Conservation (phyloP, 1,140 invertebrate genomes). For the Subanguina moxae region DNA sequence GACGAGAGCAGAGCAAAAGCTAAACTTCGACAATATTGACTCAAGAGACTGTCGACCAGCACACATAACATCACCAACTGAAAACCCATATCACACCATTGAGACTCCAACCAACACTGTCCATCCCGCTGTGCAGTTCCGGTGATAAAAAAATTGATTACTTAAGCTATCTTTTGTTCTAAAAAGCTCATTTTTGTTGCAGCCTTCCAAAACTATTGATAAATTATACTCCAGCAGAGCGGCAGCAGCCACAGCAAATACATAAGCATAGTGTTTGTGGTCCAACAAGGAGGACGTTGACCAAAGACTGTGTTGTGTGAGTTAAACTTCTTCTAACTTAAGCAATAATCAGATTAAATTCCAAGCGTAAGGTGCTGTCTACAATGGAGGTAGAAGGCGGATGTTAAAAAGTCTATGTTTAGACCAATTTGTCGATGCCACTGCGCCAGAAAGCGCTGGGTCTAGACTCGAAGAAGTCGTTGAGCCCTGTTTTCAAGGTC, state of each 20-base stretch:
- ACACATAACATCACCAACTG: slow-evolving; percentile 4
- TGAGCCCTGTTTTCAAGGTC: too few relatives aligned
- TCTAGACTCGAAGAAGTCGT: too few relatives aligned
- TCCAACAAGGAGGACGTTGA: not conserved
- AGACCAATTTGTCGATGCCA: too few relatives aligned
- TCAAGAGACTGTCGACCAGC: slow-evolving; percentile 5
- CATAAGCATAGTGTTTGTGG: not conserved
- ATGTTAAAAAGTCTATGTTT: too few relatives aligned
- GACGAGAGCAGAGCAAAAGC: slow-evolving; percentile 38
- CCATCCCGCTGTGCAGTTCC: not conserved
- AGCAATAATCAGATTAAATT: too few relatives aligned
- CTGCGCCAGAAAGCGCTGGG: too few relatives aligned
- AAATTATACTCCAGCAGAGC: not conserved
- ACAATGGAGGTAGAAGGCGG: too few relatives aligned
- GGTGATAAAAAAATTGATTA: not conserved
- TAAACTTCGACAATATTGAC: slow-evolving; percentile 5
- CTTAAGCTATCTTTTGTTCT: too few relatives aligned
- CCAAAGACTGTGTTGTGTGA: not conserved
- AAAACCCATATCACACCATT: slow-evolving; percentile 39
- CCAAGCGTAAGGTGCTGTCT: too few relatives aligned
- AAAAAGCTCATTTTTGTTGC: not conserved
- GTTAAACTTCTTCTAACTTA: too few relatives aligned
- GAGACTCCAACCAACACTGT: slow-evolving; percentile 25
- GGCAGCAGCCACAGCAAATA: not conserved
- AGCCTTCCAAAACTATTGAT: not conserved